These are phyloP conservation scores for Drosophila fulvimacula DNA, from an alignment of 2,888 invertebrate species.

Conservation along the genomic window DNA sequence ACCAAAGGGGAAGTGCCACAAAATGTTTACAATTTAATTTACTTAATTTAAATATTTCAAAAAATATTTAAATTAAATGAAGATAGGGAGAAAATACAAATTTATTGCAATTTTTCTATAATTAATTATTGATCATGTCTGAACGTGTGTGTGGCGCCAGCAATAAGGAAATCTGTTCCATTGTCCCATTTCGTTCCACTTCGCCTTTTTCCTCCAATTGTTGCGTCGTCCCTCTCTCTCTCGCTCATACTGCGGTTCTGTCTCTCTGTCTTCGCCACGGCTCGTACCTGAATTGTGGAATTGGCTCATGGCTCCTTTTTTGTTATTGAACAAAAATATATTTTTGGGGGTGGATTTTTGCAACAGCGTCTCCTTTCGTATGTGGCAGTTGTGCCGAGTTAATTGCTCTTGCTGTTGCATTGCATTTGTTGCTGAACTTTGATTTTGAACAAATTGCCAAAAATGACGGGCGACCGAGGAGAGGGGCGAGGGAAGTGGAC, in stretches of 20 bases:
- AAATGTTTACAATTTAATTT: not conserved
- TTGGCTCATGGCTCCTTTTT: slow-evolving; percentile 72
- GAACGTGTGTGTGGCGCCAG: slow-evolving; percentile 53
- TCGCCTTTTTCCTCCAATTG: slow-evolving; percentile 64
- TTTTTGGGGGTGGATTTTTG: slow-evolving; percentile 75
- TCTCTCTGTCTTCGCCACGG: slow-evolving; percentile 23
- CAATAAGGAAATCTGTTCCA: slow-evolving; percentile 75
- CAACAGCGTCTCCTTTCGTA: slow-evolving; percentile 62
- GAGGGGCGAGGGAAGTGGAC: not conserved
- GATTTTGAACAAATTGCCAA: slow-evolving; percentile 78
- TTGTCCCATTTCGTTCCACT: slow-evolving; percentile 45
- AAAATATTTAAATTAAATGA: not conserved
- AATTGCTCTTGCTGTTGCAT: slow-evolving; percentile 78
- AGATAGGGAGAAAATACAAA: no score
- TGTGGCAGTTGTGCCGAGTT: slow-evolving; percentile 77
- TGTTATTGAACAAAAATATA: slow-evolving; percentile 62
- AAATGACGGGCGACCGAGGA: slow-evolving; percentile 42
- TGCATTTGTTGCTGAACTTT: slow-evolving; percentile 77
- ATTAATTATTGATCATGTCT: not conserved
- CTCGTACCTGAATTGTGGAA: slow-evolving; percentile 60
- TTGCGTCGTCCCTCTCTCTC: slow-evolving; percentile 73
- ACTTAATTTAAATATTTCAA: not conserved
- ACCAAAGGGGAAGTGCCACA: slow-evolving; percentile 17
- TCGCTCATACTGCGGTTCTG: slow-evolving; percentile 37
- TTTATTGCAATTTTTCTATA: not conserved